Evolutionary conservation across 2,888 invertebrate species (phyloP).

Genomic region (Polietes domitor): DNA sequence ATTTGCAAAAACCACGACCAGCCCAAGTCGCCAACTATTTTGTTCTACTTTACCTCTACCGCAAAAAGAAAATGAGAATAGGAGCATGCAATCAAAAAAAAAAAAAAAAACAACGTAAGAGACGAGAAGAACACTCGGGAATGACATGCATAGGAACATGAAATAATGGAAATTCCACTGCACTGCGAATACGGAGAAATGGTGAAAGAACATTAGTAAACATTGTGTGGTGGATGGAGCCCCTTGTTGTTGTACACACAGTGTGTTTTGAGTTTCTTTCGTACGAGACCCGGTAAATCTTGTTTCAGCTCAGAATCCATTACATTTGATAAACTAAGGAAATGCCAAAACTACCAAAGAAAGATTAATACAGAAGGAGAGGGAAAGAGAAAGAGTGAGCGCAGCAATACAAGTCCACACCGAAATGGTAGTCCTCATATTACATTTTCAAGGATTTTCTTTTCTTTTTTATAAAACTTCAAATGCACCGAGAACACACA

Average conservation of each 20-base stretch:
- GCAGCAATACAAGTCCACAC: neutral
- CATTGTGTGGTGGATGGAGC: constrained; percentile 25
- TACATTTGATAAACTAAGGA: constrained; percentile 42
- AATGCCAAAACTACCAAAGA: neutral
- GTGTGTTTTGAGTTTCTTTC: too few relatives aligned
- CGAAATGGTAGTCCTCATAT: neutral
- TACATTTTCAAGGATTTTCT: neutral
- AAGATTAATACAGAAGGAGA: constrained; percentile 2
- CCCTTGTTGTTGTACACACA: neutral
- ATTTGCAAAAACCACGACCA: neutral
- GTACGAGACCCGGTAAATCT: constrained; percentile 35
- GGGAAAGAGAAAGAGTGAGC: neutral
- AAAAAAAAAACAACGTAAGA: too few relatives aligned
- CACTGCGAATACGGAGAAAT: constrained; percentile 15
- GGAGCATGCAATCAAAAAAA: neutral
- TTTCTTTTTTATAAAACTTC: neutral
- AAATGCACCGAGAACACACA: neutral
- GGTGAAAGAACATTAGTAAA: constrained; percentile 51
- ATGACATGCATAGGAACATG: constrained; percentile 17
- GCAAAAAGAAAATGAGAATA: neutral
- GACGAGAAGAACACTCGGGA: neutral
- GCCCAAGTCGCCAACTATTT: neutral
- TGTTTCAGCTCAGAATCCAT: constrained; percentile 38
- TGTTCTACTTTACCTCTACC: neutral
- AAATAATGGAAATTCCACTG: constrained; percentile 13